Conservation (phyloP, 64 coral and sea anemone genomes). For the Actinia tenebrosa region DNA sequence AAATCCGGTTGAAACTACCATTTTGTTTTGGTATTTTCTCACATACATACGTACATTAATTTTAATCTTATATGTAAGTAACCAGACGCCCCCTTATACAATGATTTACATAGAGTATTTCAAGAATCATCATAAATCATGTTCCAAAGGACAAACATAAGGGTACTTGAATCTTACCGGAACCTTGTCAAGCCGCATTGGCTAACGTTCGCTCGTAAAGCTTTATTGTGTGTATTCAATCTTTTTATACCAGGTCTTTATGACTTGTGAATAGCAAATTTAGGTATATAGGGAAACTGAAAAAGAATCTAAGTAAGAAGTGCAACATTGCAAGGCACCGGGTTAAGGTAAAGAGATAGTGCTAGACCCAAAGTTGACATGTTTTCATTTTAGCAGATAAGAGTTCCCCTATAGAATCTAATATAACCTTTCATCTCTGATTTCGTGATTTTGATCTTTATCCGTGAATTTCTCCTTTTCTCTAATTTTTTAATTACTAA, state of each 20-base stretch:
- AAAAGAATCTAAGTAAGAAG: background rate
- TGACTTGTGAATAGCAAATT: background rate
- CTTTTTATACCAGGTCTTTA: background rate
- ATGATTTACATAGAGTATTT: background rate
- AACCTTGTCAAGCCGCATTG: background rate
- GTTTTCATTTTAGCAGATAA: background rate
- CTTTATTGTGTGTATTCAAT: background rate
- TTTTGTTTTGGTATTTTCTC: background rate
- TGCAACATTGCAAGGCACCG: background rate
- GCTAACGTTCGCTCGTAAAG: background rate
- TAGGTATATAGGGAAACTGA: background rate
- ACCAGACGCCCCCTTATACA: background rate
- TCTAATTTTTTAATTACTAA: background rate
- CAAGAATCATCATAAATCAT: background rate
- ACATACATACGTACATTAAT: background rate
- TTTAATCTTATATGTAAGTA: background rate
- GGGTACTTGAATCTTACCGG: background rate
- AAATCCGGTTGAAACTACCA: background rate
- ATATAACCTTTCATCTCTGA: background rate
- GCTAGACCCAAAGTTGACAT: background rate
- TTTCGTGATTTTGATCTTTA: background rate
- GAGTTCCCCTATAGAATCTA: background rate
- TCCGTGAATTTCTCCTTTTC: background rate
- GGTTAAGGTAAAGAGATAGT: background rate
- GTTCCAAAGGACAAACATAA: conserved; percentile 5